Evolutionary conservation across 1,140 invertebrate species (phyloP), one percentile per base, ranked within the genome.

Genomic region (Drosophila albomicans): DNA sequence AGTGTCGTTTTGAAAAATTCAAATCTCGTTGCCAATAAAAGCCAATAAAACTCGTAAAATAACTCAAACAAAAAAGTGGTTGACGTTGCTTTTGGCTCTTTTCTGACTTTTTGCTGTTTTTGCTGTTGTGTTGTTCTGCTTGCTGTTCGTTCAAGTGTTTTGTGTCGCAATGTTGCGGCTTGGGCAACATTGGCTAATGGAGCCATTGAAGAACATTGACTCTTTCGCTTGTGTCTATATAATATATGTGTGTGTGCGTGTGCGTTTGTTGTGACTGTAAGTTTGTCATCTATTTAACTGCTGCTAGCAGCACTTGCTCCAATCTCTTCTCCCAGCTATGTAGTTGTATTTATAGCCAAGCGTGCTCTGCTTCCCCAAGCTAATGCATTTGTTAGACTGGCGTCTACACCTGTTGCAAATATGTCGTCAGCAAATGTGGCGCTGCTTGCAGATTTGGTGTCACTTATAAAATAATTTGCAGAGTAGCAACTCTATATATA

Each of bases 21-120:
- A 91, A 91, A 91, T 91, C 85, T 87, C 90, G 82, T 84, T 89
- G 90, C 85, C 90, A 91, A 91, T 91, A 91, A 91, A 91, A 91
- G 90, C 82, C 90, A 91, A 91, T 91, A 91, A 90, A 87, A 89
- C 78, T 89, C 85, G 78, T 89, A 88, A 88, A 88, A 88, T 88
- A 88, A 87, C 81, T 89, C 84, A 88, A 89, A 88, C 71, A 84
- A 75, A 70, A 72, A 73, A 66, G 41, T 64, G 51, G 20, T 20
- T 59, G 35, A 65, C n/a, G 32, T 15, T 57, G 52, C 15, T 64
- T 25, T 59, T 46, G 38, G 65, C 5, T 25, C 58, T 64, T 8
- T 25, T 4, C 20, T 25, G 20, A 25, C 20, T 25, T 25, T 25
- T 25, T 25, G 20, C 20, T 25, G 20, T 16, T 16, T 16, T 16